These are phyloP conservation scores for Molothrus ater DNA, from an alignment of 2,797 vertebrate species.

Conservation along the genomic window DNA sequence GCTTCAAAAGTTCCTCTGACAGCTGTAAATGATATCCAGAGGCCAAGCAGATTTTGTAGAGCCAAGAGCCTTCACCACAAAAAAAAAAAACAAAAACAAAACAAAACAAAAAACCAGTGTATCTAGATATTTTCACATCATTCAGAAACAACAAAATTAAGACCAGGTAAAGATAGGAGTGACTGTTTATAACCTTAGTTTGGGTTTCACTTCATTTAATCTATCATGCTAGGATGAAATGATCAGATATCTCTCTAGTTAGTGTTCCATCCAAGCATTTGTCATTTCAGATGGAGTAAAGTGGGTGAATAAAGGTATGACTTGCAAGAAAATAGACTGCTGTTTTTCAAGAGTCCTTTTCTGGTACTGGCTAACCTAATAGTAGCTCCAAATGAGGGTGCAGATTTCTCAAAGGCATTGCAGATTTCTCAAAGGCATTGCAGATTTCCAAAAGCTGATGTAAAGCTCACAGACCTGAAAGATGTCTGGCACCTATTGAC, in stretches of 20 bases:
- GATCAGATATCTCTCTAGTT: not conserved
- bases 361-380: not conserved
- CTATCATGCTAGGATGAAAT: not conserved
- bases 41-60: not conserved
- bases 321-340: not conserved
- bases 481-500: not conserved
- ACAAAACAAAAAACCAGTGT: too few species aligned
- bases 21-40: not conserved
- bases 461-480: not conserved
- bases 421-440: not conserved
- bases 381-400: not conserved
- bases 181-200: not conserved
- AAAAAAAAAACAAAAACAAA: too few species aligned
- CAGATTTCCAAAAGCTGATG: not conserved
- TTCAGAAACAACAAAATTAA: not conserved
- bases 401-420: not conserved
- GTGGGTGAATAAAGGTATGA: not conserved
- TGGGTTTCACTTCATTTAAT: not conserved
- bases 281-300: not conserved
- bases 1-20: not conserved
- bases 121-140: not conserved
- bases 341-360: not conserved
- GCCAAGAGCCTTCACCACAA: not conserved
- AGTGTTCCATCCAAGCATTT: not conserved
- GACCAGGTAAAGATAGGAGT: not conserved